A percentile compares a stretch with the other conserved stretches of the same genome.
Evolutionary conservation across 2,113 vertebrate species (phyloP).

Genomic region (Gopherus evgoodei): DNA sequence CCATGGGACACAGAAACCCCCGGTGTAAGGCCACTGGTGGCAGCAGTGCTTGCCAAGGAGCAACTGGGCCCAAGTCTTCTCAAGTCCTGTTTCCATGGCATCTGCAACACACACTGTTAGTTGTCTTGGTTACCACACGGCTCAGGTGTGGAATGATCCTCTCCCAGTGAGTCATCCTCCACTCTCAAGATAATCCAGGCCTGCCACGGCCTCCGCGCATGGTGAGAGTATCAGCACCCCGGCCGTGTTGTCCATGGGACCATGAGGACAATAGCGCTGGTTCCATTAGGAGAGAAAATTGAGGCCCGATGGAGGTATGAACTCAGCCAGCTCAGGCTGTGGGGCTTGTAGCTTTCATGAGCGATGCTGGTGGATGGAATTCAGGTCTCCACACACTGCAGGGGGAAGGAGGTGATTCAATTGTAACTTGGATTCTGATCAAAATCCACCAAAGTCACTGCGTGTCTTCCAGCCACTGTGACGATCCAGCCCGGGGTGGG

Average conservation of each 20-base stretch:
- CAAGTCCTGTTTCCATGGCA: too few relatives aligned
- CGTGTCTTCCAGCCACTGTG: background rate
- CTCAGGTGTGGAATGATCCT: background rate
- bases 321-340: background rate
- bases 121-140: background rate
- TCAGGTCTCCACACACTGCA: background rate
- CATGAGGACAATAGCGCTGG: background rate
- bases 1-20: background rate
- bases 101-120: background rate
- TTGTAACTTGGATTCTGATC: background rate
- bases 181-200: background rate
- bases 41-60: too few relatives aligned
- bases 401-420: background rate
- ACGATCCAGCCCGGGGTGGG: too few relatives aligned
- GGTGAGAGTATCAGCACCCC: background rate
- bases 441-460: background rate
- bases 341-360: too few relatives aligned
- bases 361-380: background rate
- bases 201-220: background rate
- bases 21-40: background rate
- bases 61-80: too few relatives aligned
- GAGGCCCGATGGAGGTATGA: background rate
- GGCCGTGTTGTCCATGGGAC: too few relatives aligned
- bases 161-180: background rate
- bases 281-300: background rate